Evolutionary conservation across 2,888 invertebrate species (phyloP).

Genomic region (Cataglyphis rosenhaueri): DNA sequence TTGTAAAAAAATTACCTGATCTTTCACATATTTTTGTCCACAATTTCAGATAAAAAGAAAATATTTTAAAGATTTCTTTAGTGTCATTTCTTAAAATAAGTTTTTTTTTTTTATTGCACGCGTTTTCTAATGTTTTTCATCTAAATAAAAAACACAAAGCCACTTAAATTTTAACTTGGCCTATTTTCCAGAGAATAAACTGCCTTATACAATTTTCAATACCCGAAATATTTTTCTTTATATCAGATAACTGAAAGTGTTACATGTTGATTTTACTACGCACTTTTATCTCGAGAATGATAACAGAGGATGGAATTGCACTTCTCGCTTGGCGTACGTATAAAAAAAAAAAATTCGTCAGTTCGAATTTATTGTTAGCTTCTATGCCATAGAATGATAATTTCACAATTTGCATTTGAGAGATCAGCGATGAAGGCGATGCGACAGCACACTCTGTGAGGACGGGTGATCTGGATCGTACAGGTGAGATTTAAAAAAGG

Average conservation of each 20-base stretch:
- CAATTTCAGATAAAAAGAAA: too few relatives aligned
- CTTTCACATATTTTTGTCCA: too few relatives aligned
- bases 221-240: background rate
- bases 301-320: background rate
- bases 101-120: too few relatives aligned
- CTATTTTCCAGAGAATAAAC: too few relatives aligned
- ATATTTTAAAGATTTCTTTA: too few relatives aligned
- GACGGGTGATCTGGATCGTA: background rate
- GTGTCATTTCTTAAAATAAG: too few relatives aligned
- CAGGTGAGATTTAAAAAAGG: constrained; percentile 36
- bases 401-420: constrained; percentile 4
- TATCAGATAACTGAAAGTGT: background rate
- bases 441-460: background rate
- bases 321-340: background rate
- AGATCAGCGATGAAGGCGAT: background rate
- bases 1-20: too few relatives aligned
- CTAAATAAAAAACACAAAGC: too few relatives aligned
- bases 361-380: background rate
- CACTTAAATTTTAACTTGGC: too few relatives aligned
- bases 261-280: background rate
- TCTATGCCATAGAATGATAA: background rate
- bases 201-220: background rate
- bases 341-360: background rate
- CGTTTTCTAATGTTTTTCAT: too few relatives aligned
- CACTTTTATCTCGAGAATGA: background rate